Evolutionary conservation across 2,113 vertebrate genomes (phyloP).

Genomic region (Caloenas nicobarica): DNA sequence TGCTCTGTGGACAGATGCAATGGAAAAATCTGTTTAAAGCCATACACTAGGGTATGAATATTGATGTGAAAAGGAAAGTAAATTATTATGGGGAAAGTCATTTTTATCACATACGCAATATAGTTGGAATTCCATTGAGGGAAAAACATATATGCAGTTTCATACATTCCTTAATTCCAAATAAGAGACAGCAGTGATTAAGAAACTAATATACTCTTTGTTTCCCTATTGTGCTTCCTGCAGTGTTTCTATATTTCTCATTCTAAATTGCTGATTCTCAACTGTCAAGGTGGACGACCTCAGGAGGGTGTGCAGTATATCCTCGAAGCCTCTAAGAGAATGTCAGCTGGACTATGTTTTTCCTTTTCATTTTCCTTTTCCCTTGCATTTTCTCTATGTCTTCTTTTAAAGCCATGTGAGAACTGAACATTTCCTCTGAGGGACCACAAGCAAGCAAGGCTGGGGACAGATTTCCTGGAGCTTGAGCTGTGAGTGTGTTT

Average conservation of each 20-base stretch:
- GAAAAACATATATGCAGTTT: not conserved
- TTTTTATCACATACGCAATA: slow-evolving; percentile 26
- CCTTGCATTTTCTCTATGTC: not conserved
- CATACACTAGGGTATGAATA: slow-evolving; percentile 39
- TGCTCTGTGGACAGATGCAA: slow-evolving; percentile 52
- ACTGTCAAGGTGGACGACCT: not conserved
- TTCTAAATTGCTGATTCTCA: not conserved
- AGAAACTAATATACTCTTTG: not conserved
- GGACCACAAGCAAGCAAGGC: not conserved
- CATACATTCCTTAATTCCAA: slow-evolving; percentile 40
- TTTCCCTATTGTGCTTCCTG: not conserved
- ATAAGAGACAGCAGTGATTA: not conserved
- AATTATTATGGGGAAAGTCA: slow-evolving; percentile 42
- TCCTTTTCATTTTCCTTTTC: not conserved
- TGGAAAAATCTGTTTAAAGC: slow-evolving; percentile 55
- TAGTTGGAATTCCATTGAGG: slow-evolving; percentile 16
- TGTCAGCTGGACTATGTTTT: not conserved
- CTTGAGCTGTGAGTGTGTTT: not conserved
- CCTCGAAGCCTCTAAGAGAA: not conserved
- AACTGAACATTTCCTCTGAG: not conserved
- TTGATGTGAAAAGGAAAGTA: slow-evolving; percentile 46
- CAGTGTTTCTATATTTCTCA: not conserved
- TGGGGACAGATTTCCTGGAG: not conserved
- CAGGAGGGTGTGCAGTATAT: not conserved
- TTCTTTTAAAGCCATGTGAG: not conserved